A percentile compares a stretch with the other conserved stretches of the same genome.
Conservation (phyloP, 1,140 invertebrate species). For the Neodiprion virginianus region DNA sequence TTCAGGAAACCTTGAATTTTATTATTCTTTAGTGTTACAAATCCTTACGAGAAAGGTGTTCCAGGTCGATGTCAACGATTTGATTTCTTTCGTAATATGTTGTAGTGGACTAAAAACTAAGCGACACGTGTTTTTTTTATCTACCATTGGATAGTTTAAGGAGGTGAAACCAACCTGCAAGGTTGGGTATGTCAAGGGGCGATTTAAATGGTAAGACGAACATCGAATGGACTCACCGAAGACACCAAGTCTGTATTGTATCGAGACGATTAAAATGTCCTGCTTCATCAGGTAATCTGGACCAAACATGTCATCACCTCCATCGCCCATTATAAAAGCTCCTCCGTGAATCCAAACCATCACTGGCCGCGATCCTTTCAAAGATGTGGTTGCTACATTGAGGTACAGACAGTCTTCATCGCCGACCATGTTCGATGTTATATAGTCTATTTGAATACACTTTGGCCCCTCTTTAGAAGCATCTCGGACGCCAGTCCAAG, state of each 20-base stretch:
- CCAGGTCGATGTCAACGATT: conserved; percentile 56
- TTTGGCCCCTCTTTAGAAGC: conserved; percentile 30
- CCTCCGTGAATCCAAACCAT: conserved; percentile 39
- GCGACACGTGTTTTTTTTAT: too few relatives aligned
- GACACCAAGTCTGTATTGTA: conserved; percentile 21
- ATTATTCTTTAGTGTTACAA: too few relatives aligned
- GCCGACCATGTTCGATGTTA: conserved; percentile 48
- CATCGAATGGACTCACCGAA: neutral
- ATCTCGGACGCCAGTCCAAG: conserved; percentile 40
- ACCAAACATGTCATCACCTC: conserved; percentile 35
- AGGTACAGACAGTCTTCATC: conserved; percentile 81
- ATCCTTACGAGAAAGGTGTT: conserved; percentile 24
- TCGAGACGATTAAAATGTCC: conserved; percentile 55
- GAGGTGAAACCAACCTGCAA: too few relatives aligned
- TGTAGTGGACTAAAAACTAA: too few relatives aligned
- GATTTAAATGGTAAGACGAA: too few relatives aligned
- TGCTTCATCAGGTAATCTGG: conserved; percentile 47
- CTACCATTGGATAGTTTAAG: too few relatives aligned
- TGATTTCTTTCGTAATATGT: conserved; percentile 32
- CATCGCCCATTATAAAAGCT: conserved; percentile 36
- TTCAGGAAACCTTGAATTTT: too few relatives aligned
- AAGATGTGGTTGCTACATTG: conserved; percentile 77
- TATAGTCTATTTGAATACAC: conserved; percentile 28
- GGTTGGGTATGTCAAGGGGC: too few relatives aligned
- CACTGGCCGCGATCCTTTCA: conserved; percentile 48